Base-by-base conservation (phyloP, 2,797 vertebrate genomes). In the Cephalopachus bancanus region DNA sequence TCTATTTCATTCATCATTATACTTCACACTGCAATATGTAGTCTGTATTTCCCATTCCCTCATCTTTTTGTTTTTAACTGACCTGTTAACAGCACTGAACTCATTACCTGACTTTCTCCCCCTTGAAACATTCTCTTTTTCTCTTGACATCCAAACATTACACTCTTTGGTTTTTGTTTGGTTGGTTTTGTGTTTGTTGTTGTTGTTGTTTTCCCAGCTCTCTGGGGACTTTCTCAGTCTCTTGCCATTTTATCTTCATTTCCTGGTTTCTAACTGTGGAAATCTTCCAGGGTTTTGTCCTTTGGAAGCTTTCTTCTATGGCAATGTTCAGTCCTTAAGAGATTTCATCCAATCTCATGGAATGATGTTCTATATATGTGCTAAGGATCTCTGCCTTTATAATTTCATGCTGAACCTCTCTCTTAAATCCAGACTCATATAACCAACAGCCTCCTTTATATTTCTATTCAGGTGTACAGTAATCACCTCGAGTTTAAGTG, bases 291-390 rank as follows among this genome's bases (percentile, higher is more conserved):
- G 5, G 30, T 9, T 87, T 83, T 5, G 20, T 37, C 22, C 17
- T 91, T 69, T 55, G 24, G n/a, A 17, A 44, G 33, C 84, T 67
- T 44, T 10, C 88, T 7, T 12, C 10, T 37, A 51, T 69, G 20
- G 69, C 17, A 30, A 12, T 30, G 67, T 24, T 55, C 22, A n/a
- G 9, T 75, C 57, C 30, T 75, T 85, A 51, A 7, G 9, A 4
- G 14, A n/a, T 71, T 22, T 64, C 57, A 15, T 86, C 7, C 11
- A 24, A 6, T 24, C n/a, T 78, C 37, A 5, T 71, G 22, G 1
- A 49, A 10, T 51, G n/a, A 26, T 20, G 44, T n/a, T 0, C 7
- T 5, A 7, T 49, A 33, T 78, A 1, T 7, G 51, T n/a, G 0
- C 16, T 12, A 2, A 22, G 2, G 12, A 26, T 64, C 53, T n/a